Conservation (phyloP, 2,888 invertebrate species). For the Byasa hedistus region DNA sequence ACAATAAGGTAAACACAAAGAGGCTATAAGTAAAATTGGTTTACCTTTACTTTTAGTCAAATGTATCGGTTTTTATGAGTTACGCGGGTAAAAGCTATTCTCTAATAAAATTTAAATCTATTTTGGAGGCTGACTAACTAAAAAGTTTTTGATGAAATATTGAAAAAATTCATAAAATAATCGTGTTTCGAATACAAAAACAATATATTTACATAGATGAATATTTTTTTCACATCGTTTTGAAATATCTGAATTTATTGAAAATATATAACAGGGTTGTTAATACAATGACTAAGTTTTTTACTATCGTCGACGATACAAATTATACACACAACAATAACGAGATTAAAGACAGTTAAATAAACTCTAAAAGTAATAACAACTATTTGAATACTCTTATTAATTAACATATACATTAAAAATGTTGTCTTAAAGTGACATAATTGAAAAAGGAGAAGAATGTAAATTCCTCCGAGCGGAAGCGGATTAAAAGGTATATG, state of each 20-base stretch:
- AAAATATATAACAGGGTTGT: too few relatives aligned
- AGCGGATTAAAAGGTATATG: constrained; percentile 47
- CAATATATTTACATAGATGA: too few relatives aligned
- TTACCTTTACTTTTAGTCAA: neutral
- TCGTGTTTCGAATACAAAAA: too few relatives aligned
- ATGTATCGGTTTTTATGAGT: neutral
- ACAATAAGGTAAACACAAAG: neutral
- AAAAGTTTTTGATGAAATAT: neutral
- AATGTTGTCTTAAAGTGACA: neutral
- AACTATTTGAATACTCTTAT: neutral
- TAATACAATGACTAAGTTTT: too few relatives aligned
- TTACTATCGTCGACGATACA: too few relatives aligned
- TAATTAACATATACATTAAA: neutral
- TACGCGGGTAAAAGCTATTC: neutral
- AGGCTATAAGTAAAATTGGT: constrained; percentile 3
- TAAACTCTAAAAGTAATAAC: too few relatives aligned
- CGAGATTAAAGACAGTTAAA: too few relatives aligned
- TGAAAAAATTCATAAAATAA: too few relatives aligned
- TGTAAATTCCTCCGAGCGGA: constrained; percentile 32
- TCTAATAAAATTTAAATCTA: constrained; percentile 7
- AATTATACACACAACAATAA: too few relatives aligned
- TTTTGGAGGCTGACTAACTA: neutral
- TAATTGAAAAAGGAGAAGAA: constrained; percentile 6
- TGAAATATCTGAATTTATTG: too few relatives aligned
- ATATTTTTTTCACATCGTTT: too few relatives aligned